Base-by-base conservation (phyloP, 2,113 vertebrate genomes). In the Hipposideros armiger region DNA sequence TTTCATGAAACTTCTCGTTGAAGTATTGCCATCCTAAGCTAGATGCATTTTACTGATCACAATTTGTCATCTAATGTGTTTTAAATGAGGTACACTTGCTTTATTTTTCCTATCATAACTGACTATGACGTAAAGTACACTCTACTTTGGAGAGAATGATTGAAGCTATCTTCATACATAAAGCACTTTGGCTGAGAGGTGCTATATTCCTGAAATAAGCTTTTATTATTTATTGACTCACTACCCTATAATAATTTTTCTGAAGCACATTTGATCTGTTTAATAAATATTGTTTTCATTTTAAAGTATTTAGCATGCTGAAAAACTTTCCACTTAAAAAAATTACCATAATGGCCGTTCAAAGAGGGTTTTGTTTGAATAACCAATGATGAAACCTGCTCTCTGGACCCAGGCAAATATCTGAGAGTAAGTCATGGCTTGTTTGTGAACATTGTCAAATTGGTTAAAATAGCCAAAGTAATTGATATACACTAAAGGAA, bases 281-380 rank as follows among this genome's bases (percentile, higher is more conserved):
- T 97, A 94, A 82, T 95, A 97, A 95, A 92, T 97, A 93, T 42
- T 83, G 10, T 73, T 96, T 97, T 94, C 88, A 92, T 94, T 96
- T 92, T 73, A 96, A 96, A 94, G 15, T 76, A 83, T 86, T 95
- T 94, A 91, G 47, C 36, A 84, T 91, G 69, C 76, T 94, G 36
- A 54, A 93, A 93, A 95, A 72, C 20, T 90, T 88, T 81, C 85
- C 78, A 88, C 64, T 95, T 97, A 86, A 91, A 95, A 87, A 94
- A 77, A 78, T 94, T 86, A 95, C 56, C 82, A 89, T 94, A 96
- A 93, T 91, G 50, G 36, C 22, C 28, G 20, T 95, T 95, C 66
- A 92, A 64, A 97, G 47, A 80, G 4, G 17, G 3, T 60, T 96
- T 64, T 88, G 60, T 69, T 40, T 70, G 10, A 90, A 16, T 80